These are phyloP conservation scores for Hipparchia sbordonii DNA, from an alignment of 2,888 invertebrate genomes.

Conservation along the genomic window DNA sequence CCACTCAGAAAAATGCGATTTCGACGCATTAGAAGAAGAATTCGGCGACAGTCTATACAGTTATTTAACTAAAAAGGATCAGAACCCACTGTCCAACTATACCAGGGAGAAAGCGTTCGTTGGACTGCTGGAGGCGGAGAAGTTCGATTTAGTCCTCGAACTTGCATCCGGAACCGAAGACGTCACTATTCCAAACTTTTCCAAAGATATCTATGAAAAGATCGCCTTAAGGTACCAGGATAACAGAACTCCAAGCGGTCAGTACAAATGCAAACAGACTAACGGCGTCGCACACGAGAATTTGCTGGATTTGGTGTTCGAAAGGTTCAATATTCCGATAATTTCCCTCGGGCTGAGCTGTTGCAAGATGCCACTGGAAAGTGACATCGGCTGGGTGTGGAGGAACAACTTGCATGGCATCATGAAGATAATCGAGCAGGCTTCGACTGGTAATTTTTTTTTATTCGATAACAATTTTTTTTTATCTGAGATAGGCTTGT, in stretches of 20 bases:
- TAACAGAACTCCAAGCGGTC: constrained; percentile 62
- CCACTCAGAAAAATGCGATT: constrained; percentile 61
- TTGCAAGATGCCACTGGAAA: constrained; percentile 90
- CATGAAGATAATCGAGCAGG: constrained; percentile 84
- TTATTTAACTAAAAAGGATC: constrained; percentile 65
- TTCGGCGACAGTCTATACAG: constrained; percentile 86
- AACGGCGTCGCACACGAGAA: constrained; percentile 67
- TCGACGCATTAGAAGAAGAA: constrained; percentile 76
- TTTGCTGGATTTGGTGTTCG: constrained; percentile 83
- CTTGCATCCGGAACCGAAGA: constrained; percentile 89
- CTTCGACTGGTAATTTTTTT: constrained; percentile 87
- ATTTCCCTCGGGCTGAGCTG: constrained; percentile 90
- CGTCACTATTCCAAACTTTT: constrained; percentile 77
- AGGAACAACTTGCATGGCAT: constrained; percentile 85
- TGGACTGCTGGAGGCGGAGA: constrained; percentile 84
- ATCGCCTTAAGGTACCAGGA: constrained; percentile 75
- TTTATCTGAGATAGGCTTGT: too few species aligned
- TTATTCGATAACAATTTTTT: too few species aligned
- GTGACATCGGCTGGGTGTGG: constrained; percentile 88
- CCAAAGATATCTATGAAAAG: constrained; percentile 70
- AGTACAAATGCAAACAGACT: constrained; percentile 56
- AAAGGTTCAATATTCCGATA: constrained; percentile 85
- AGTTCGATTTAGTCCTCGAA: constrained; percentile 88
- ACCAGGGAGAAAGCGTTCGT: constrained; percentile 84
- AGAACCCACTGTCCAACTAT: constrained; percentile 69